Percentiles rank a stretch among this genome's conserved stretches.
These are phyloP conservation scores for Calliphora vomitoria DNA, from an alignment of 2,888 invertebrate genomes.

Conservation along the genomic window DNA sequence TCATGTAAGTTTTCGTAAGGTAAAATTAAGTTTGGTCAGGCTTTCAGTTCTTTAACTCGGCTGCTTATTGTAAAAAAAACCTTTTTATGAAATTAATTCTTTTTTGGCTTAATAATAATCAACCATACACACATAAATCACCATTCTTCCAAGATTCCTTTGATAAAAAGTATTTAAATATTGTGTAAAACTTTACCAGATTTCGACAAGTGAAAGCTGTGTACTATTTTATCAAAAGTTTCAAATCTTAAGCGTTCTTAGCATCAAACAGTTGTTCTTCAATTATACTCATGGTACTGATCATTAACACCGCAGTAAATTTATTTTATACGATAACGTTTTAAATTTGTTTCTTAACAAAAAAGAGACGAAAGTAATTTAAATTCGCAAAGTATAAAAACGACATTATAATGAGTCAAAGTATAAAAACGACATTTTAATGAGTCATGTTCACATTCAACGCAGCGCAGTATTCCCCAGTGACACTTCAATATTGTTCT, in stretches of 20 bases:
- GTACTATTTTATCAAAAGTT: not conserved
- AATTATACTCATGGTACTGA: not conserved
- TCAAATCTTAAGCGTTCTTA: not conserved
- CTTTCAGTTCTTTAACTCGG: too few relatives aligned
- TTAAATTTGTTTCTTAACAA: too few relatives aligned
- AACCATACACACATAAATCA: too few relatives aligned
- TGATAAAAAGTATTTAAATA: too few relatives aligned
- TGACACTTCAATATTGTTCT: not conserved
- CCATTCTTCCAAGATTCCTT: too few relatives aligned
- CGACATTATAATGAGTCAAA: not conserved
- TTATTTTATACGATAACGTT: not conserved
- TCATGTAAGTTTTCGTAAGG: too few relatives aligned
- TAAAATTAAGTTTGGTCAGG: too few relatives aligned
- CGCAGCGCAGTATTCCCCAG: not conserved
- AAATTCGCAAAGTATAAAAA: not conserved
- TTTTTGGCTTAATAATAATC: too few relatives aligned
- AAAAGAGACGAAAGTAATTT: not conserved
- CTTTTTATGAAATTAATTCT: too few relatives aligned
- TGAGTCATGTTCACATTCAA: not conserved
- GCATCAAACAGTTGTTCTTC: not conserved
- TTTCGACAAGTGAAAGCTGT: not conserved
- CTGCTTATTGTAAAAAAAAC: too few relatives aligned
- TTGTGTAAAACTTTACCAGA: not conserved
- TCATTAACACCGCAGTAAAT: conserved; percentile 7
- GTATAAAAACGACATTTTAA: not conserved